phyloP scores from a whole-genome alignment of 2,797 vertebrate genomes.

The Basileuterus tristriatus region DNA sequence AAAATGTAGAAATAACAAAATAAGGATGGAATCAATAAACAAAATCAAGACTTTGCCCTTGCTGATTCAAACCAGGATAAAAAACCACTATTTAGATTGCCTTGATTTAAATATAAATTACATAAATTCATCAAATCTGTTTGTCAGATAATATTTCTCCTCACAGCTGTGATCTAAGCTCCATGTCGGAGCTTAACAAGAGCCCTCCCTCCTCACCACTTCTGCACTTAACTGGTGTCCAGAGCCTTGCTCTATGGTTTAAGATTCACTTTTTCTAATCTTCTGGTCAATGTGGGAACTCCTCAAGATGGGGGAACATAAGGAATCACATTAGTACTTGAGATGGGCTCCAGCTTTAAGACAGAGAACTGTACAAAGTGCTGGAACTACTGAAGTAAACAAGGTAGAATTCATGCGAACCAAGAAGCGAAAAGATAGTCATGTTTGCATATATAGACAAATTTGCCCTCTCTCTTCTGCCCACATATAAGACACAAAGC shows the following conservation, averaged over 20 bases:
- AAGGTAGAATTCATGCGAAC: neutral
- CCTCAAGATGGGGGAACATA: neutral
- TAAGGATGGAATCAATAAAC: neutral
- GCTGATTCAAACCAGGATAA: neutral
- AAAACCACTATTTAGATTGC: neutral
- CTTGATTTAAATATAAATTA: neutral
- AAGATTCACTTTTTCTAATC: neutral
- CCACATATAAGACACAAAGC: neutral
- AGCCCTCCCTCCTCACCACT: neutral
- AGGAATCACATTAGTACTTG: neutral
- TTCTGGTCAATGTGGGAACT: neutral
- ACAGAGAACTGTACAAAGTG: neutral
- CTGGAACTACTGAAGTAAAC: neutral
- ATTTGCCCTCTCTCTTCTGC: neutral
- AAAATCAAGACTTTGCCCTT: neutral
- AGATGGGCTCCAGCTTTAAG: neutral
- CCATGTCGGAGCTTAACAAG: accelerated
- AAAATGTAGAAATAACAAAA: neutral
- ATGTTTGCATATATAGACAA: neutral
- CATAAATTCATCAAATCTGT: neutral
- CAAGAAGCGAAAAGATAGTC: neutral
- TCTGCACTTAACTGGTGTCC: neutral
- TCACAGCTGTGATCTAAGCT: neutral
- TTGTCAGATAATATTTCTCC: neutral
- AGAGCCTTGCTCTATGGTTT: neutral